Percentiles rank a stretch among this genome's conserved stretches.
phyloP scores from a whole-genome alignment of 2,888 invertebrate species.

The Synergus gifuensis region DNA sequence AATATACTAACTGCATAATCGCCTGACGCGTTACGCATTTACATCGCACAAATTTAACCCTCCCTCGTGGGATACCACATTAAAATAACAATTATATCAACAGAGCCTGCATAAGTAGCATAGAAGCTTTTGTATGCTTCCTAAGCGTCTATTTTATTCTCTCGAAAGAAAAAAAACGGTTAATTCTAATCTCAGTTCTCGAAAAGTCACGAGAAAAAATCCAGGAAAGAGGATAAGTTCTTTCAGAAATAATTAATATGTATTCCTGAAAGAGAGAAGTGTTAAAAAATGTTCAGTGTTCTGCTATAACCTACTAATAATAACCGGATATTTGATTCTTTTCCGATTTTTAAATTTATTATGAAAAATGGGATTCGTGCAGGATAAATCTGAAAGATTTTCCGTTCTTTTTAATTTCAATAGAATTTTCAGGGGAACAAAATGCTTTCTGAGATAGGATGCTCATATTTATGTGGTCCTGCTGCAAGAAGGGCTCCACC shows the following conservation, averaged over 20 bases:
- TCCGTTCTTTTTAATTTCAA: background rate
- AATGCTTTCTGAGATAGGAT: constrained; percentile 54
- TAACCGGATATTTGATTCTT: background rate
- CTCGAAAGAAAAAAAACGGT: background rate
- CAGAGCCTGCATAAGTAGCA: constrained; percentile 14
- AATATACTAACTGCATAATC: constrained; percentile 50
- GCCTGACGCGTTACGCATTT: constrained; percentile 51
- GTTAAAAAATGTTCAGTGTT: background rate
- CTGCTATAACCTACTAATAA: background rate
- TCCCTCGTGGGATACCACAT: constrained; percentile 53
- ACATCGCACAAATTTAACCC: constrained; percentile 54
- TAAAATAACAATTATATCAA: constrained; percentile 47
- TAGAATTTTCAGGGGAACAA: background rate
- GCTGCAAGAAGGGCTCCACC: constrained; percentile 51
- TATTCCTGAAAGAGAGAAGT: background rate
- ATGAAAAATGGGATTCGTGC: too few relatives aligned
- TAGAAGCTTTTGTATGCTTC: background rate
- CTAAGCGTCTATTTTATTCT: background rate
- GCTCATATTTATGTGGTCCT: constrained; percentile 60
- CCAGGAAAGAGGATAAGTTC: background rate
- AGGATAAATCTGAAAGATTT: too few relatives aligned
- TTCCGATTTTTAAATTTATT: background rate
- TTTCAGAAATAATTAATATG: background rate
- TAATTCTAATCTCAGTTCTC: background rate
- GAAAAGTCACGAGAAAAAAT: constrained; percentile 1